Evolutionary conservation across 1,140 invertebrate species (phyloP).

Genomic region (Globodera rostochiensis): DNA sequence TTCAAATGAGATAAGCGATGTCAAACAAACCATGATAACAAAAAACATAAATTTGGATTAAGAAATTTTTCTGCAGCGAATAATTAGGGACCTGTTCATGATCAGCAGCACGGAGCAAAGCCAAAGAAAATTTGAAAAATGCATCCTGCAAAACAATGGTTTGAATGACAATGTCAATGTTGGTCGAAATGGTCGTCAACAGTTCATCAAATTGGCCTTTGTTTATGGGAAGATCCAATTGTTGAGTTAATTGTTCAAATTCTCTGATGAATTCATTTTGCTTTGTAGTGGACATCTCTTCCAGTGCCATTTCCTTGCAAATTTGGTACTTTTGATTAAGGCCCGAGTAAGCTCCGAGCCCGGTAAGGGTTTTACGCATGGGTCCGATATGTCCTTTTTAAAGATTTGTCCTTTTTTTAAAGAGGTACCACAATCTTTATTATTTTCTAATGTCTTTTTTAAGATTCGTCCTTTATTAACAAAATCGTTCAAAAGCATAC

Average conservation of each 20-base stretch:
- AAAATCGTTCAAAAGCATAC: background rate
- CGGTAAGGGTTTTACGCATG: too few relatives aligned
- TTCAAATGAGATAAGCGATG: too few relatives aligned
- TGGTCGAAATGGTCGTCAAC: background rate
- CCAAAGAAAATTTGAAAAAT: constrained; percentile 5
- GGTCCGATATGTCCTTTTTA: too few relatives aligned
- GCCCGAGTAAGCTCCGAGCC: background rate
- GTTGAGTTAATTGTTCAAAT: background rate
- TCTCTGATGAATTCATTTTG: constrained; percentile 1
- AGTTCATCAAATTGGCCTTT: background rate
- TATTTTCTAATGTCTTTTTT: background rate
- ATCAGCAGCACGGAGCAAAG: background rate
- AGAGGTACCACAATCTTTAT: background rate
- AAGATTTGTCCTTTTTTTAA: background rate
- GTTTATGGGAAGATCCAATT: background rate
- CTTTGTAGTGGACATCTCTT: background rate
- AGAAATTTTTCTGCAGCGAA: background rate
- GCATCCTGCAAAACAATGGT: background rate
- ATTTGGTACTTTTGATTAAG: background rate
- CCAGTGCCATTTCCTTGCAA: background rate
- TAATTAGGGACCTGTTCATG: background rate
- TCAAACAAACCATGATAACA: too few relatives aligned
- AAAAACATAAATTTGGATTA: background rate
- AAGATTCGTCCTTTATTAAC: background rate
- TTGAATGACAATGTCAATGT: background rate